Evolutionary conservation across 2,113 vertebrate species (phyloP).

Genomic region (Aegithalos caudatus): DNA sequence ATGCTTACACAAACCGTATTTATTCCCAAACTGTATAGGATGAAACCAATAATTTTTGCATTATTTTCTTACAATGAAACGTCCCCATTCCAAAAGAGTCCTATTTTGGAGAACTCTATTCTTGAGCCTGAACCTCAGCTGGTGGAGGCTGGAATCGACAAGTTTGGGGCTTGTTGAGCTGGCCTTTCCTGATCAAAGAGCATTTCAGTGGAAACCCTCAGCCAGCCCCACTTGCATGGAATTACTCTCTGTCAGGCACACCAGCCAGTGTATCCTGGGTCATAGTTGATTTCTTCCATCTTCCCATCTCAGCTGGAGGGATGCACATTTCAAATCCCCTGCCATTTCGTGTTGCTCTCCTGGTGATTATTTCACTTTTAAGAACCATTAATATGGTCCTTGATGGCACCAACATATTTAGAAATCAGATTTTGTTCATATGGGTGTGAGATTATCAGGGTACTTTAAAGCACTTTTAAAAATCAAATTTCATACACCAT

Average conservation of each 20-base stretch:
- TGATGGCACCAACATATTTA: background rate
- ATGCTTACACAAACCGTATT: background rate
- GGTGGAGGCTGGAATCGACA: background rate
- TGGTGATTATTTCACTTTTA: background rate
- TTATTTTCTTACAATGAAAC: background rate
- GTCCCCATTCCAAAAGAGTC: background rate
- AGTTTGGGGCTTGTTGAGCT: background rate
- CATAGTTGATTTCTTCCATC: fast-evolving
- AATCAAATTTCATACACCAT: background rate
- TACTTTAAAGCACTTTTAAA: background rate
- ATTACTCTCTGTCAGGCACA: background rate
- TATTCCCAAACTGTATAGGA: background rate
- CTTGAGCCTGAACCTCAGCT: background rate
- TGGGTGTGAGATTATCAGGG: background rate
- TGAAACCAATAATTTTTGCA: background rate
- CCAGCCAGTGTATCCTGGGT: background rate
- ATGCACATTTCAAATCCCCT: background rate
- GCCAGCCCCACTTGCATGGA: background rate
- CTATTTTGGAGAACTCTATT: background rate
- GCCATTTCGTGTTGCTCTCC: background rate
- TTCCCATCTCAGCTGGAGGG: background rate
- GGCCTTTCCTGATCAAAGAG: background rate
- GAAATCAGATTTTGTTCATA: background rate
- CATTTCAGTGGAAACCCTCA: background rate
- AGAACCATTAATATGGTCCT: background rate